Evolutionary conservation across 64 coral and sea anemone species (phyloP).

Genomic region (Acropora tenuis): DNA sequence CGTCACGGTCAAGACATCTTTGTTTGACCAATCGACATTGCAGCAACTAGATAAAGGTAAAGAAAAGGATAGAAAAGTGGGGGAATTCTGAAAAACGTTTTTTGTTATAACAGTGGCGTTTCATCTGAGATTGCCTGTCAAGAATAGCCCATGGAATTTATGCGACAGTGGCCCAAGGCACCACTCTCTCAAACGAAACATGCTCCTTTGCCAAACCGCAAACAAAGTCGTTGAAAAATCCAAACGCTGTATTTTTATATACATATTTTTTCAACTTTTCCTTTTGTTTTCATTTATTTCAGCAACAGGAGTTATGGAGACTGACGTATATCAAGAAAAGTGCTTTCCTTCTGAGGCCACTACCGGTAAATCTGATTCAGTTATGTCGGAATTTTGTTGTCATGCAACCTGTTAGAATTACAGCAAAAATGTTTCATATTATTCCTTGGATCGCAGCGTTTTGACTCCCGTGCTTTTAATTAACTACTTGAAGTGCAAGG

Average conservation of each 20-base stretch:
- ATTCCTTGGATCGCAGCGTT: not conserved
- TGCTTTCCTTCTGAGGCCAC: not conserved
- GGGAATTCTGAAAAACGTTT: slow-evolving; percentile 7
- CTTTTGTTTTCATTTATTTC: not conserved
- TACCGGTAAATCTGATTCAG: slow-evolving; percentile 14
- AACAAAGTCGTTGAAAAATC: not conserved
- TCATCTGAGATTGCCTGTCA: not conserved
- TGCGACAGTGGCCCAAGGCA: not conserved
- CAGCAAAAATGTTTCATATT: not conserved
- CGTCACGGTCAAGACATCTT: slow-evolving; percentile 6
- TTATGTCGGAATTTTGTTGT: not conserved
- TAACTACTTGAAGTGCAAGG: not conserved
- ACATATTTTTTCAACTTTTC: not conserved
- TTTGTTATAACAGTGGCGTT: slow-evolving; percentile 6
- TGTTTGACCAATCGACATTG: not conserved
- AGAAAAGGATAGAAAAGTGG: not conserved
- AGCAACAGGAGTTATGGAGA: slow-evolving; percentile 15
- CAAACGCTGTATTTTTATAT: not conserved
- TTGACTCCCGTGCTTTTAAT: slow-evolving; percentile 4
- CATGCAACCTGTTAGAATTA: slow-evolving; percentile 6
- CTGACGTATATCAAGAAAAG: not conserved
- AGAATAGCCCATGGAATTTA: not conserved
- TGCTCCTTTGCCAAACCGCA: not conserved
- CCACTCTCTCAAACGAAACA: not conserved
- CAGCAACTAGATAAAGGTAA: slow-evolving; percentile 1